Evolutionary conservation across 2,113 vertebrate species (phyloP), one percentile per base, ranked within the genome.

Genomic region (Oophaga pumilio): DNA sequence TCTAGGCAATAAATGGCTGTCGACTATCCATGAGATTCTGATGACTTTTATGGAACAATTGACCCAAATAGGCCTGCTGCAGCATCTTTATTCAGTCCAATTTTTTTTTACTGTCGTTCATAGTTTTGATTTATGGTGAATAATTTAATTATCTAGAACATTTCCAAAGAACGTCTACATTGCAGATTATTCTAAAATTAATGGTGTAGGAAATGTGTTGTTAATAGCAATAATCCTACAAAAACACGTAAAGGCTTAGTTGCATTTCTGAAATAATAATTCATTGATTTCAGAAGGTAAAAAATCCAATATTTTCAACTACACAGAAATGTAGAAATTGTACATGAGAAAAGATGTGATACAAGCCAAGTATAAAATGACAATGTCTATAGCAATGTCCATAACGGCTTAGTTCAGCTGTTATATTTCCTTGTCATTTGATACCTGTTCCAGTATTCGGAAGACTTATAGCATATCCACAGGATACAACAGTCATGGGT

Each of bases 181-280:
- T 73, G 64, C 66, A 82, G 53, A 50, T 15, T 80, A 57, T 33
- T 87, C 50, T 57, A 69, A 76, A 62, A 50, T 82, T 26, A 87
- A 82, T 74, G 66, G 53, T 71, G 78, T 18, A 6, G 73, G 52
- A 49, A 59, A 76, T 81, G 7, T 87, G 53, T 74, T 52, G 43
- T 10, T 50, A 49, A 64, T 50, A 56, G n/a, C 33, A 62, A 87
- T 87, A 74, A 82, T 57, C 10, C 28, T 52, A 11, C 9, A 83
- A 15, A 50, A 33, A 50, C 7, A 50, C 64, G 24, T n/a, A 68
- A 68, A 24, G 11, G n/a, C 22, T 24, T 26, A 12, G 24, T 26
- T 68, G 64, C 24, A 68, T 68, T 26, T 26, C 64, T 26, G n/a
- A 26, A 68, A 26, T 62, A 17, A 62, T 62, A 17, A 62, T 18